A percentile compares a stretch with the other conserved stretches of the same genome.
Conservation (phyloP, 2,113 vertebrate genomes). For the Mesitornis unicolor region DNA sequence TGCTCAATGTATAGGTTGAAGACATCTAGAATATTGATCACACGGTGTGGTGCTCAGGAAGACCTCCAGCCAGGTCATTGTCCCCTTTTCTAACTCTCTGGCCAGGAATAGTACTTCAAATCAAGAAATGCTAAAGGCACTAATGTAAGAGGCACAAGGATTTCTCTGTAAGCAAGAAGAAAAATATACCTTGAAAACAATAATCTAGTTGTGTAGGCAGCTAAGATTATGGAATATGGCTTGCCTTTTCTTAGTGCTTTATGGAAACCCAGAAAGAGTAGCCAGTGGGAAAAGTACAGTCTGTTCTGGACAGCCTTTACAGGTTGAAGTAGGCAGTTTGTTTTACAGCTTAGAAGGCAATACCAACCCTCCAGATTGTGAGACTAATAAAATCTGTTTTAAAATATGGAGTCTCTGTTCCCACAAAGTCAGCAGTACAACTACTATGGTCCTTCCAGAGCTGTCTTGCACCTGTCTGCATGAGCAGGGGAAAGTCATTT, state of each 20-base stretch:
- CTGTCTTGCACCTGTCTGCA: neutral
- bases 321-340: neutral
- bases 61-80: neutral
- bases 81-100: neutral
- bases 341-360: neutral
- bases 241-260: neutral
- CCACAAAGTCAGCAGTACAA: neutral
- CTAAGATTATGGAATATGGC: neutral
- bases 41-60: neutral
- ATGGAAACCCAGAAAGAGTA: neutral
- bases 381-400: neutral
- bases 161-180: neutral
- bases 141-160: neutral
- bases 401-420: neutral
- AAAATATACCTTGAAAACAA: neutral
- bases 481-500: neutral
- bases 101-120: neutral
- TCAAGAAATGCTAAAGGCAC: conserved; percentile 3
- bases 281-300: neutral
- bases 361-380: neutral
- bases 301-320: neutral
- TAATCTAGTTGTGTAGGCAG: neutral
- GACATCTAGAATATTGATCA: neutral
- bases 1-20: neutral
- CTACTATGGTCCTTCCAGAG: neutral